phyloP scores from a whole-genome alignment of 2,797 vertebrate genomes.

The Syndactyla subalaris region DNA sequence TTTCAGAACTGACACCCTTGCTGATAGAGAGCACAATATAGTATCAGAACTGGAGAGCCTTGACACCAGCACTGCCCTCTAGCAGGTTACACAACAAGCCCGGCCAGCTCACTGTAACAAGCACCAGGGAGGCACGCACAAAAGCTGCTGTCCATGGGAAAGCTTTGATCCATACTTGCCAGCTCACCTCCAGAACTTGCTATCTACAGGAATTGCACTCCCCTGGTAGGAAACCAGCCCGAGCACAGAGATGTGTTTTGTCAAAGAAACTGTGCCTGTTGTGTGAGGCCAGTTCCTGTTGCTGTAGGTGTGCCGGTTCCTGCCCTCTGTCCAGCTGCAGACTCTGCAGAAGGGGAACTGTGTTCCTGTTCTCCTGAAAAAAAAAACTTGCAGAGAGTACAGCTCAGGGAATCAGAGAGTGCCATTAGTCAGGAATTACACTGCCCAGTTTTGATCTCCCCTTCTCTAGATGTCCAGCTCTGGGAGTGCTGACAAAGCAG shows the following conservation, averaged over 20 bases:
- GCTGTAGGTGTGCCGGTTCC: not conserved
- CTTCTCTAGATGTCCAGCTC: not conserved
- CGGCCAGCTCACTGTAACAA: accelerated
- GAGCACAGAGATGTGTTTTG: not conserved
- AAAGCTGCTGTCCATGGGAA: not conserved
- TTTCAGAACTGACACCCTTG: not conserved
- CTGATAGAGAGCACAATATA: accelerated
- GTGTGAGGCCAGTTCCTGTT: not conserved
- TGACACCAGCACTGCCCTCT: accelerated
- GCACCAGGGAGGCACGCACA: accelerated
- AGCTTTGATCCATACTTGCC: not conserved
- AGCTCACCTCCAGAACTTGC: not conserved
- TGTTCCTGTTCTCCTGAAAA: not conserved
- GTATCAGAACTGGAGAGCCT: not conserved
- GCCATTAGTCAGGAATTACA: not conserved
- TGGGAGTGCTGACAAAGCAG: not conserved
- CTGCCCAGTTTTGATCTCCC: not conserved
- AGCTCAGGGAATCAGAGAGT: not conserved
- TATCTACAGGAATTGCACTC: not conserved
- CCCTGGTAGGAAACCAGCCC: not conserved
- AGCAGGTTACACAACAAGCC: accelerated
- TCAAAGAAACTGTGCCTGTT: not conserved
- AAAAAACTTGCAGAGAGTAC: not conserved
- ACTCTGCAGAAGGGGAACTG: not conserved
- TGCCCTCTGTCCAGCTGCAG: not conserved